Percentiles rank a stretch among this genome's conserved stretches.
Conservation (phyloP, 2,113 vertebrate genomes). For the Chionis minor region DNA sequence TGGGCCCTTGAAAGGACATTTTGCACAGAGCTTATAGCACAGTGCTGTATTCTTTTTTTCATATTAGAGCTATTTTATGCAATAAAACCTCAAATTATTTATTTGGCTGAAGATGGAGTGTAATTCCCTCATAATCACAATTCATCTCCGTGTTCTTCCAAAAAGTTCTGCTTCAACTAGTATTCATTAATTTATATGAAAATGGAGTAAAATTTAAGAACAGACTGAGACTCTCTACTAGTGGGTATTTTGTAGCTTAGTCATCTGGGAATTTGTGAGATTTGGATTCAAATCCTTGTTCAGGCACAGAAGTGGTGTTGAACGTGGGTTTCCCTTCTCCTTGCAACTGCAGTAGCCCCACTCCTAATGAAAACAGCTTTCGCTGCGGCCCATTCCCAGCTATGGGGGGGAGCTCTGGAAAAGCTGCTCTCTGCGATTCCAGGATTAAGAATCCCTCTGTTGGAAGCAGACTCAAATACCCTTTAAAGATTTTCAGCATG, state of each 20-base stretch:
- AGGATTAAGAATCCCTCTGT: neutral
- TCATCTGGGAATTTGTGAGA: neutral
- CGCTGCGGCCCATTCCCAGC: neutral
- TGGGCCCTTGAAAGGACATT: neutral
- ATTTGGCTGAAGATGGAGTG: neutral
- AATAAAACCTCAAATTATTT: neutral
- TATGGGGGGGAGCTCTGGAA: neutral
- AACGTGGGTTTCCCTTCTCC: neutral
- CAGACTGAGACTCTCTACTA: neutral
- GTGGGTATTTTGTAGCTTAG: neutral
- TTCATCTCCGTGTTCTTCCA: neutral
- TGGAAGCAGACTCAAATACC: neutral
- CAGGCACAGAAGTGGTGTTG: neutral
- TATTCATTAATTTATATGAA: neutral
- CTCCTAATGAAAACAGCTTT: accelerated
- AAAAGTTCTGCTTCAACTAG: neutral
- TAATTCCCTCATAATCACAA: too few species aligned
- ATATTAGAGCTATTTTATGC: neutral
- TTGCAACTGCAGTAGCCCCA: neutral
- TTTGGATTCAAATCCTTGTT: neutral
- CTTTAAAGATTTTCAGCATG: neutral
- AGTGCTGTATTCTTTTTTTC: neutral
- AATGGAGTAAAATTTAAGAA: neutral
- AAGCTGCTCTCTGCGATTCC: neutral
- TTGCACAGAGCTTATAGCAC: neutral